Conservation (phyloP, 35 echinoderm and acorn worm genomes). For the Apostichopus japonicus region DNA sequence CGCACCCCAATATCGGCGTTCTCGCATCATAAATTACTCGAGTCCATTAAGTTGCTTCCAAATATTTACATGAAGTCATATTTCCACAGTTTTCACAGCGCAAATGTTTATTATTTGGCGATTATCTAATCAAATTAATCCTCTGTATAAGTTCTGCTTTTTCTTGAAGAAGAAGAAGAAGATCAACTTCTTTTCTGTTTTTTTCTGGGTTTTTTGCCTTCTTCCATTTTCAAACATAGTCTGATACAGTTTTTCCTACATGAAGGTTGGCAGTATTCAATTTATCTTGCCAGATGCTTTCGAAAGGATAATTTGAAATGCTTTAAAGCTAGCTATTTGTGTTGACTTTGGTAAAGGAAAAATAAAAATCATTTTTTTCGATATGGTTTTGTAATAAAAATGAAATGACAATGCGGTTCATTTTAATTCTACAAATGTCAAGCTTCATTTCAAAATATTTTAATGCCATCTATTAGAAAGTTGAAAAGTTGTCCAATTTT, state of each 20-base stretch:
- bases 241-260: background rate
- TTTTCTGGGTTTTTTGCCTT: background rate
- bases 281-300: background rate
- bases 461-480: too few species aligned
- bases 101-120: conserved; percentile 61
- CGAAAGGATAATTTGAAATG: too few species aligned
- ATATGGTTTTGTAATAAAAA: too few species aligned
- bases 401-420: too few species aligned
- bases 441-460: too few species aligned
- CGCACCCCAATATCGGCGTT: background rate
- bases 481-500: too few species aligned
- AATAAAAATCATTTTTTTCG: too few species aligned
- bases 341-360: too few species aligned
- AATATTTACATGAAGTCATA: conserved; percentile 62
- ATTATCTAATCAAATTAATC: conserved; percentile 65
- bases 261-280: conserved; percentile 11
- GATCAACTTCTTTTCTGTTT: background rate
- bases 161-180: background rate
- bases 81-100: conserved; percentile 60
- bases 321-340: too few species aligned
- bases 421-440: too few species aligned
- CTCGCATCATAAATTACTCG: conserved; percentile 53
- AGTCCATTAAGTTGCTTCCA: conserved; percentile 61
- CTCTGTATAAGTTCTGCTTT: conserved; percentile 3
- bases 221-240: background rate